Base-by-base conservation (phyloP, 1,140 invertebrate species). In the Aphidius gifuensis region DNA sequence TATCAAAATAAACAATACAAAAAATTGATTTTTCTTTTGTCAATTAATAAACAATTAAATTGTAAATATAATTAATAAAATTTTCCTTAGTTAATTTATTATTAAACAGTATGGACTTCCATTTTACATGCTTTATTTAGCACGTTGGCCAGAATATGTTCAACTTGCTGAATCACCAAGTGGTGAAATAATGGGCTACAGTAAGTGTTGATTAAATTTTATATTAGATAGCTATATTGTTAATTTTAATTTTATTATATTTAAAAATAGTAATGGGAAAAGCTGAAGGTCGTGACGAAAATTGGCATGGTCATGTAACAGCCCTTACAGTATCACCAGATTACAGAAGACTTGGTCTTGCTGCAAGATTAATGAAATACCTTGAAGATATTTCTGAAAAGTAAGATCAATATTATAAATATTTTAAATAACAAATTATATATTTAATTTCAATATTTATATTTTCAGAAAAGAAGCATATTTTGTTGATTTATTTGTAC, bases 121-220 rank as follows among this genome's bases (percentile, higher is more conserved):
- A 3, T 99, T 99, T 83, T 99, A 99, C 73, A 92, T 98, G 79
- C 94, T 97, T 75, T 99, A 99, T 82, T 82, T 98, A 69, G 93
- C 95, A 6, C 94, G 96, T 77, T 99, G 96, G 96, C 96, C 97
- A n/a, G 97, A 99, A 82, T 98, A 97, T 81, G 98, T 99, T 79
- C 93, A 97, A 85, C 90, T 98, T 40, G 92, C 93, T 21, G 94
- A 98, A 85, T 93, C 94, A 46, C 92, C 94, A 11, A 92, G 87
- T 80, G 96, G 94, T 5, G 90, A 96, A 83, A 95, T 98, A 49
- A 98, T 99, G 93, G 97, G 96, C 66, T 99, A 99, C 74, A 98
- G 95, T 97, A 88, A 90, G 90, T 90, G 4, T 32, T 32, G 2
- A 32, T 32, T 1, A 32, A 32, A 1, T 32, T 32, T 32, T 40